phyloP scores from a whole-genome alignment of 2,797 vertebrate genomes.

The Carcharodon carcharias region DNA sequence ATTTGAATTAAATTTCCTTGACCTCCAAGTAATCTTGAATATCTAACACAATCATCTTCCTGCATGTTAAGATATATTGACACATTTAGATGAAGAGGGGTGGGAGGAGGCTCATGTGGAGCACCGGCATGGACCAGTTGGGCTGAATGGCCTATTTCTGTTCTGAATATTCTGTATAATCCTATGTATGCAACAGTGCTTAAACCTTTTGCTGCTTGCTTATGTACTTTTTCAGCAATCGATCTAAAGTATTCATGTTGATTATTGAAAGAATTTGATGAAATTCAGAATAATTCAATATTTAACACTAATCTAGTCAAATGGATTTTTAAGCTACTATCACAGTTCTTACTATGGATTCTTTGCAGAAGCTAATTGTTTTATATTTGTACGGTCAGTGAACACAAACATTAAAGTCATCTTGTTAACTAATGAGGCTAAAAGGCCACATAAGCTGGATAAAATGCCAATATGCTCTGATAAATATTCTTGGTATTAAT shows the following conservation, averaged over 20 bases:
- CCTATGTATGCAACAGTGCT: background rate
- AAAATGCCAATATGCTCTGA: background rate
- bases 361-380: background rate
- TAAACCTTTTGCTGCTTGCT: background rate
- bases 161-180: background rate
- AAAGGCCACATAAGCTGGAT: background rate
- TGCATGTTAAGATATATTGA: background rate
- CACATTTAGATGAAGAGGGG: background rate
- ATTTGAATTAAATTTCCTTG: no score
- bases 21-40: background rate
- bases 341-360: background rate
- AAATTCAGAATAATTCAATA: constrained; percentile 17
- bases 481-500: background rate
- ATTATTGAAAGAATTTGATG: background rate
- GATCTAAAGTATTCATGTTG: background rate
- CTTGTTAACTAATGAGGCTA: background rate
- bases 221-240: background rate
- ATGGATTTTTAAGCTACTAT: background rate
- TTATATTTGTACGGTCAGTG: background rate
- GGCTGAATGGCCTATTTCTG: background rate
- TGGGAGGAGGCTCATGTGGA: background rate
- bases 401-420: background rate
- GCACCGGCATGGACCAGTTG: background rate
- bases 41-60: background rate
- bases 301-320: background rate